phyloP scores from a whole-genome alignment of 2,797 vertebrate genomes.

The Characodon lateralis region DNA sequence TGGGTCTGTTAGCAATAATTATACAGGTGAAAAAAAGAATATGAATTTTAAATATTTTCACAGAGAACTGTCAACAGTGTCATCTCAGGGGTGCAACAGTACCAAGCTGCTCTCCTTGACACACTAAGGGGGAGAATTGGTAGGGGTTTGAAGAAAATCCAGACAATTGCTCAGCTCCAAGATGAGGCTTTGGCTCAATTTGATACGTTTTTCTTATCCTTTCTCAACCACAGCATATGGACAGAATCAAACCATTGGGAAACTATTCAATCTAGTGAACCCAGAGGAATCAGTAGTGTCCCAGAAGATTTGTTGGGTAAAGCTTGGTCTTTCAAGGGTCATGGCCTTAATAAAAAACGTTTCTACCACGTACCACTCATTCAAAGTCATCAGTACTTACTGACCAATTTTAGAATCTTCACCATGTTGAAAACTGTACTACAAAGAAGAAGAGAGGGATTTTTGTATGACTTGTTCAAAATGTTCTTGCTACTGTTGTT shows the following conservation, averaged over 20 bases:
- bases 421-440: not conserved
- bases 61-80: slow-evolving; percentile 36
- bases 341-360: slow-evolving; percentile 4
- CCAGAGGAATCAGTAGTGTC: slow-evolving; percentile 13
- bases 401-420: slow-evolving; percentile 5
- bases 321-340: slow-evolving; percentile 1
- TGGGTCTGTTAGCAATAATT: too few relatives aligned
- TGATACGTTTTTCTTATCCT: too few relatives aligned
- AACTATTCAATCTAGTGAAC: not conserved
- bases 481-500: too few relatives aligned
- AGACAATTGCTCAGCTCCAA: slow-evolving; percentile 9
- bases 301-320: slow-evolving; percentile 22
- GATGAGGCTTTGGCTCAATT: not conserved
- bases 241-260: too few relatives aligned
- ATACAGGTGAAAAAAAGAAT: too few relatives aligned
- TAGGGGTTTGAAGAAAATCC: slow-evolving; percentile 30
- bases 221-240: too few relatives aligned
- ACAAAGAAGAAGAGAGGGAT: too few relatives aligned
- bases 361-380: slow-evolving; percentile 9
- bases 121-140: slow-evolving; percentile 31
- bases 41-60: not conserved
- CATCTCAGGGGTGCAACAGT: slow-evolving; percentile 41
- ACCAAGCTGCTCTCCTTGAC: slow-evolving; percentile 30
- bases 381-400: slow-evolving; percentile 22
- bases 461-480: too few relatives aligned